A percentile compares a stretch with the other conserved stretches of the same genome.
phyloP scores from a whole-genome alignment of 2,113 vertebrate species.

The Trinectes maculatus region DNA sequence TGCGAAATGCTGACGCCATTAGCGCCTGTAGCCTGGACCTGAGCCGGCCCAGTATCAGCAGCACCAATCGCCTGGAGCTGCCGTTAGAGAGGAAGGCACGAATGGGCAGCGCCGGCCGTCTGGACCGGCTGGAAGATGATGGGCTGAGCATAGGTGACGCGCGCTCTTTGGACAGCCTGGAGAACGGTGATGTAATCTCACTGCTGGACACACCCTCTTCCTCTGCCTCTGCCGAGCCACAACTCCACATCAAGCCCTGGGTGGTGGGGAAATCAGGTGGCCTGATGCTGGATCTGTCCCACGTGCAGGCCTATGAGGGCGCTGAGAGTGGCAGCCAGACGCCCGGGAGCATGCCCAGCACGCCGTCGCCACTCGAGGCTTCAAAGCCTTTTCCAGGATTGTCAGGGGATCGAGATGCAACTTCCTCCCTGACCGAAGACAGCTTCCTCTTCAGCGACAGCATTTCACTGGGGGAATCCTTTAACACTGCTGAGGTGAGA shows the following conservation, averaged over 20 bases:
- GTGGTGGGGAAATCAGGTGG: conserved; percentile 82
- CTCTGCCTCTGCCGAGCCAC: conserved; percentile 72
- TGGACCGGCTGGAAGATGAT: conserved; percentile 70
- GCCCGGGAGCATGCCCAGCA: conserved; percentile 90
- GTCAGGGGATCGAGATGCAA: conserved; percentile 81
- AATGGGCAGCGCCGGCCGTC: conserved; percentile 73
- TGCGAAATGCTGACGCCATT: conserved; percentile 62
- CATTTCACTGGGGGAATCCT: conserved; percentile 85
- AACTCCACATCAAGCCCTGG: conserved; percentile 82
- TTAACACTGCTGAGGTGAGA: conserved; percentile 89
- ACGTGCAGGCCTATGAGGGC: conserved; percentile 84
- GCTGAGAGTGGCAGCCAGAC: conserved; percentile 86
- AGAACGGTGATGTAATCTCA: conserved; percentile 83
- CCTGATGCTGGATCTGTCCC: conserved; percentile 89
- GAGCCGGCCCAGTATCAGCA: conserved; percentile 36
- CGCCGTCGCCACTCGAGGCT: conserved; percentile 90
- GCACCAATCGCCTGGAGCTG: conserved; percentile 69
- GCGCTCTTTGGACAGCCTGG: conserved; percentile 84
- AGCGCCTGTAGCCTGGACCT: conserved; percentile 81
- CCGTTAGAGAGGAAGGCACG: conserved; percentile 62
- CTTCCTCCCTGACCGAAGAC: conserved; percentile 75
- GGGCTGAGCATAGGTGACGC: conserved; percentile 83
- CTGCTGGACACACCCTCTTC: conserved; percentile 80
- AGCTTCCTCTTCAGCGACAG: conserved; percentile 82
- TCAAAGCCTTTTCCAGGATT: conserved; percentile 85